Conservation (phyloP, 1,140 invertebrate species). For the Anastatus disparis region DNA sequence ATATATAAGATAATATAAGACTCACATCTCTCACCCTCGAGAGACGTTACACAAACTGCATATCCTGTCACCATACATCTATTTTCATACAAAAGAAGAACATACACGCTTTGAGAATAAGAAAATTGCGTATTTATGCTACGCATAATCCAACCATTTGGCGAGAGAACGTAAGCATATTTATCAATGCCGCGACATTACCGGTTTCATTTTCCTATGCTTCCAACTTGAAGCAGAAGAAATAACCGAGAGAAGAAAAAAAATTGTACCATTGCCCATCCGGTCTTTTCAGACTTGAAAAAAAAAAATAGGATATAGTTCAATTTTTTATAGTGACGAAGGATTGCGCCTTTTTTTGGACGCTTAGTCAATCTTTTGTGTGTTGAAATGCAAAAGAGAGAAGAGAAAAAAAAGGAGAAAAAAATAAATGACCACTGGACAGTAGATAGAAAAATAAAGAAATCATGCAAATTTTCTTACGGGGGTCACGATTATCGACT, state of each 20-base stretch:
- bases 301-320: slow-evolving; percentile 55
- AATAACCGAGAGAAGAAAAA: too few species aligned
- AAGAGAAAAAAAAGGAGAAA: slow-evolving; percentile 14
- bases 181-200: slow-evolving; percentile 59
- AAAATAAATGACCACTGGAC: slow-evolving; percentile 23
- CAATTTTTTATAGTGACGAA: slow-evolving; percentile 52
- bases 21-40: too few species aligned
- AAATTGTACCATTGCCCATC: too few species aligned
- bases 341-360: slow-evolving; percentile 39
- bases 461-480: slow-evolving; percentile 36
- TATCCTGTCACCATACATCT: too few species aligned
- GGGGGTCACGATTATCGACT: slow-evolving; percentile 41
- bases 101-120: too few species aligned
- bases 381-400: slow-evolving; percentile 5
- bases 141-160: slow-evolving; percentile 60
- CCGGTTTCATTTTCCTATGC: slow-evolving; percentile 60
- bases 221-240: too few species aligned
- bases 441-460: slow-evolving; percentile 30
- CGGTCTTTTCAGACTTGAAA: too few species aligned
- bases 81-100: too few species aligned
- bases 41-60: too few species aligned
- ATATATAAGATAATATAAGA: too few species aligned
- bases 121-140: slow-evolving; percentile 61
- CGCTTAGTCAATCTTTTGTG: too few species aligned
- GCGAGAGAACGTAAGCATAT: slow-evolving; percentile 50